phyloP scores from a whole-genome alignment of 2,888 invertebrate genomes.

The Phorcus lineatus region DNA sequence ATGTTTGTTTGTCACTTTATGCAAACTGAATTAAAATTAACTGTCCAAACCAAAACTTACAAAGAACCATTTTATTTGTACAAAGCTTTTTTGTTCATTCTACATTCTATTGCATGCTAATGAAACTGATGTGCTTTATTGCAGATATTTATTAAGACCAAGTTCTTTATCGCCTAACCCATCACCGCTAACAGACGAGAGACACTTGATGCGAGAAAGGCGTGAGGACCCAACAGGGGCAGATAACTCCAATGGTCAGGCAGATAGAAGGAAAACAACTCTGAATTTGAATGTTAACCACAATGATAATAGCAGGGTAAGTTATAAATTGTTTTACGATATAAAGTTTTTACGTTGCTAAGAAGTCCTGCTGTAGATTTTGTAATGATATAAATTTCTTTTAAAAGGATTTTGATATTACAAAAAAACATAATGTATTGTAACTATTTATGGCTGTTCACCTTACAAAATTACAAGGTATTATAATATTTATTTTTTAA shows the following conservation, averaged over 20 bases:
- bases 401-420: neutral
- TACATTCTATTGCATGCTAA: no score
- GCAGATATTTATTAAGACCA: constrained; percentile 91
- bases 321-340: neutral
- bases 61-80: no score
- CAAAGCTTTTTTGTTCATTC: no score
- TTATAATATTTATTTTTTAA: no score
- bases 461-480: no score
- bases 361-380: no score
- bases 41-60: no score
- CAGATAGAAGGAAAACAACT: no score
- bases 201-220: constrained; percentile 51
- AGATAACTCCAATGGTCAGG: constrained; percentile 54
- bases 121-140: neutral
- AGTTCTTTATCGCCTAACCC: constrained; percentile 84
- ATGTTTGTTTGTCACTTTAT: no score
- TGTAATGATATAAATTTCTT: neutral
- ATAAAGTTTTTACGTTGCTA: no score
- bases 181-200: constrained; percentile 72
- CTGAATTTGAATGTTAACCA: neutral
- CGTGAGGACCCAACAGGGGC: constrained; percentile 58
- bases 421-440: neutral
- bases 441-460: no score
- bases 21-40: no score
- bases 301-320: neutral